Conservation (phyloP, 2,888 invertebrate genomes). For the Bugula neritina region DNA sequence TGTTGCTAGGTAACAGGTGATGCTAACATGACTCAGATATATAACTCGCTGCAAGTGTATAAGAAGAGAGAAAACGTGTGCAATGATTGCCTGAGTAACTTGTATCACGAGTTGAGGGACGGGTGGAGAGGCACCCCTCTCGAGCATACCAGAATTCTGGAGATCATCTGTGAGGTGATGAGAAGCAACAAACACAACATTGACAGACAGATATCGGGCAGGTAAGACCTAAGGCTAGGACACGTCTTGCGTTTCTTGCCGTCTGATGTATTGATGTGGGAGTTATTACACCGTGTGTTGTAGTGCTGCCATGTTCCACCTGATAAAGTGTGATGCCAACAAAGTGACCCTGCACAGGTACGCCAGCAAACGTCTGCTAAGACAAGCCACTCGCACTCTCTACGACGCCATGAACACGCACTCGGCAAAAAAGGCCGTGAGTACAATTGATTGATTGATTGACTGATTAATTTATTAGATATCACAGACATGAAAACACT, state of each 20-base stretch:
- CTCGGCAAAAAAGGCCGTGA: background rate
- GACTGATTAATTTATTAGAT: background rate
- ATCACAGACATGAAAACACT: too few species aligned
- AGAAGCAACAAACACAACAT: constrained; percentile 76
- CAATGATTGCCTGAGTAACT: constrained; percentile 77
- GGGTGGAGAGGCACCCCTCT: constrained; percentile 31
- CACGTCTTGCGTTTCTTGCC: constrained; percentile 26
- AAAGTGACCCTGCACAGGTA: background rate
- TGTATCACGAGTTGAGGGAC: constrained; percentile 58
- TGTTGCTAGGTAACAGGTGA: constrained; percentile 74
- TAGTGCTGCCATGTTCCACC: constrained; percentile 19
- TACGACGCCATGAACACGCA: background rate
- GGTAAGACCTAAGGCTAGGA: constrained; percentile 35
- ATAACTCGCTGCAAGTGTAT: constrained; percentile 74
- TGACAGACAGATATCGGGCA: constrained; percentile 75
- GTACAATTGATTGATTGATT: background rate
- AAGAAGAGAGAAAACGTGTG: constrained; percentile 77
- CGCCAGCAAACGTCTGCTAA: background rate
- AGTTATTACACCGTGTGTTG: background rate
- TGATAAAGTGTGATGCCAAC: background rate
- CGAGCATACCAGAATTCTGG: background rate
- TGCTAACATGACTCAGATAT: constrained; percentile 80
- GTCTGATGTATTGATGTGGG: background rate
- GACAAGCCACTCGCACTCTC: background rate
- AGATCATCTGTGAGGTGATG: constrained; percentile 80